Conservation (phyloP, 2,797 vertebrate species). For the Selene dorsalis region DNA sequence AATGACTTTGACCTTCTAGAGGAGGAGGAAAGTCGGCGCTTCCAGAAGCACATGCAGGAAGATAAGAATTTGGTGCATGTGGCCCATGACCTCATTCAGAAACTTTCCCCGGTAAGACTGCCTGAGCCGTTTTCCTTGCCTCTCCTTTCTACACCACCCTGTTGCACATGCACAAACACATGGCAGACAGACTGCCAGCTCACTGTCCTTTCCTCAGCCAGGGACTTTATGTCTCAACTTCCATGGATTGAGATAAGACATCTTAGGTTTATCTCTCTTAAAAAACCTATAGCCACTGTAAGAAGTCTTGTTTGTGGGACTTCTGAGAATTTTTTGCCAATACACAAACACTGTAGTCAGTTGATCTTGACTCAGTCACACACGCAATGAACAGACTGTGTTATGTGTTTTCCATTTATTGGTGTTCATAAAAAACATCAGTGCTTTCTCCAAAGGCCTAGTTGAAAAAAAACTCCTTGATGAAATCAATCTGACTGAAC, state of each 20-base stretch:
- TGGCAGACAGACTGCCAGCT: conserved; percentile 28
- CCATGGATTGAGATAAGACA: conserved; percentile 30
- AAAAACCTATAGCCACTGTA: neutral
- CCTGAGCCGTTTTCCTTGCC: conserved; percentile 17
- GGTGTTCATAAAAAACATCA: neutral
- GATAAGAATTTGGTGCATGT: conserved; percentile 97
- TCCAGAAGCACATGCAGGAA: conserved; percentile 94
- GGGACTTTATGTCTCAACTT: conserved; percentile 35
- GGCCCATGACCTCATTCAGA: conserved; percentile 98
- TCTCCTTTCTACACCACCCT: conserved; percentile 19
- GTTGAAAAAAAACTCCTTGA: neutral
- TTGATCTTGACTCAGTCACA: neutral
- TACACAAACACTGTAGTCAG: neutral
- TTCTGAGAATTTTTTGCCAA: neutral
- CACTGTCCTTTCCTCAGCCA: conserved; percentile 16
- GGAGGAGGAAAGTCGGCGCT: conserved; percentile 94
- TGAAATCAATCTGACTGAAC: neutral
- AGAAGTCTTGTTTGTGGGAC: neutral
- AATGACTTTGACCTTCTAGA: conserved; percentile 96
- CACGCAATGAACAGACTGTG: neutral
- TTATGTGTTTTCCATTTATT: neutral
- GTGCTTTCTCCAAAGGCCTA: neutral
- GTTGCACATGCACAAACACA: conserved; percentile 42
- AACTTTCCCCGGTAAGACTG: conserved; percentile 93
- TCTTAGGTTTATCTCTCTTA: conserved; percentile 29